phyloP scores from a whole-genome alignment of 2,888 invertebrate genomes.

The Loripinus fragilis region DNA sequence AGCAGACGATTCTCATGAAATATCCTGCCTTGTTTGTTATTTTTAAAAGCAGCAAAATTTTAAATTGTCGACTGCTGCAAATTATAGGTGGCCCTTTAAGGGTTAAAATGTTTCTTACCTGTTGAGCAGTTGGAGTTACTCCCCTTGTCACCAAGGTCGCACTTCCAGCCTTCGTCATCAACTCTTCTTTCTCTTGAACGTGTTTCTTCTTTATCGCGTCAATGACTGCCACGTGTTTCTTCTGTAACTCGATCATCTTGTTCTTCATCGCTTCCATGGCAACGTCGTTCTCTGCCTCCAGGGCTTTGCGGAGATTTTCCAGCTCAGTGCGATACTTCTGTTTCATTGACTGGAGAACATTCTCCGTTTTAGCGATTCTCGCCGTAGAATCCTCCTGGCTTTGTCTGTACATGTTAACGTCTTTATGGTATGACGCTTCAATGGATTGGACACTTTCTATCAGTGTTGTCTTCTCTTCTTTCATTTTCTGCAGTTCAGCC shows the following conservation, averaged over 20 bases:
- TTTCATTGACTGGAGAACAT: conserved; percentile 62
- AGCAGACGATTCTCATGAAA: no score
- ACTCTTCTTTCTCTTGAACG: conserved; percentile 53
- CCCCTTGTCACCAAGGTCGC: not conserved
- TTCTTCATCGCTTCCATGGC: conserved; percentile 73
- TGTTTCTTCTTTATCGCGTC: conserved; percentile 63
- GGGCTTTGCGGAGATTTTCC: conserved; percentile 61
- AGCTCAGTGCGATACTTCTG: conserved; percentile 64
- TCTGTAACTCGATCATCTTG: conserved; percentile 70
- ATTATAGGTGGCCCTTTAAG: no score
- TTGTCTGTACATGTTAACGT: conserved; percentile 60
- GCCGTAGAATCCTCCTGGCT: conserved; percentile 58
- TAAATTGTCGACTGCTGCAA: no score
- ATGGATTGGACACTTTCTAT: conserved; percentile 56
- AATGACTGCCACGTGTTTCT: conserved; percentile 57
- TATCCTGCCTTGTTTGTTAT: no score
- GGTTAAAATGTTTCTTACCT: not conserved
- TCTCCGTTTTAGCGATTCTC: conserved; percentile 58
- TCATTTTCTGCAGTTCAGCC: conserved; percentile 53
- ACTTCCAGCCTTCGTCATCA: conserved; percentile 26
- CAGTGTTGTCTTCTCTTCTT: conserved; percentile 55
- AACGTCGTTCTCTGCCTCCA: conserved; percentile 69
- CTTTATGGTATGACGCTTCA: conserved; percentile 64
- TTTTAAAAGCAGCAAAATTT: no score
- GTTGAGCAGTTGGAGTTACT: not conserved